These are phyloP conservation scores for Ameiurus melas DNA, from an alignment of 2,113 vertebrate species.

Conservation along the genomic window DNA sequence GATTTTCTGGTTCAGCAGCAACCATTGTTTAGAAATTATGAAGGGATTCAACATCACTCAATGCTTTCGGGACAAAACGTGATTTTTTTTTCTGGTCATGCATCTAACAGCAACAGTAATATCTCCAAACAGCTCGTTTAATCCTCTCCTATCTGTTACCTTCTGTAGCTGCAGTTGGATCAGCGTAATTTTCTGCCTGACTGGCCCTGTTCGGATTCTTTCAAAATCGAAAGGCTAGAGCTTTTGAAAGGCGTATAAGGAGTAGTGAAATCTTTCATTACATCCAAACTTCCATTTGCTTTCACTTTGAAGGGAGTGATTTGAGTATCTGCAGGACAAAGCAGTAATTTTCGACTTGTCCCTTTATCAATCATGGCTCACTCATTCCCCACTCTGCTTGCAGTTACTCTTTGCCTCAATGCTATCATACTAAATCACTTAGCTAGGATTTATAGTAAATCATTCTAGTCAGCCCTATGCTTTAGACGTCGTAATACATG, in stretches of 20 bases:
- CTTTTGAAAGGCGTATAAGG: constrained; percentile 9
- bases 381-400: neutral
- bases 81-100: neutral
- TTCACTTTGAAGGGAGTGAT: neutral
- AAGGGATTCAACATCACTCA: neutral
- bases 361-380: constrained; percentile 18
- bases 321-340: constrained; percentile 19
- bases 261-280: constrained; percentile 3
- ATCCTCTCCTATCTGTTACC: constrained; percentile 1
- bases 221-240: constrained; percentile 25
- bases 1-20: neutral
- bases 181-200: constrained; percentile 22
- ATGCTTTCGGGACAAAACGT: neutral
- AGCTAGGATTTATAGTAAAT: neutral
- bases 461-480: neutral
- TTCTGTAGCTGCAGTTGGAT: constrained; percentile 17
- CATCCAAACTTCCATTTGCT: neutral
- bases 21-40: neutral
- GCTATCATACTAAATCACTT: constrained; percentile 16
- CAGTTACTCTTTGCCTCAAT: neutral
- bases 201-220: constrained; percentile 2
- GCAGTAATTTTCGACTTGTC: neutral
- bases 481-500: neutral
- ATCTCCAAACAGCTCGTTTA: neutral
- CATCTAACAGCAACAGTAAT: neutral